These are phyloP conservation scores for Hydrolagus colliei DNA, from an alignment of 2,797 vertebrate genomes.

Conservation along the genomic window DNA sequence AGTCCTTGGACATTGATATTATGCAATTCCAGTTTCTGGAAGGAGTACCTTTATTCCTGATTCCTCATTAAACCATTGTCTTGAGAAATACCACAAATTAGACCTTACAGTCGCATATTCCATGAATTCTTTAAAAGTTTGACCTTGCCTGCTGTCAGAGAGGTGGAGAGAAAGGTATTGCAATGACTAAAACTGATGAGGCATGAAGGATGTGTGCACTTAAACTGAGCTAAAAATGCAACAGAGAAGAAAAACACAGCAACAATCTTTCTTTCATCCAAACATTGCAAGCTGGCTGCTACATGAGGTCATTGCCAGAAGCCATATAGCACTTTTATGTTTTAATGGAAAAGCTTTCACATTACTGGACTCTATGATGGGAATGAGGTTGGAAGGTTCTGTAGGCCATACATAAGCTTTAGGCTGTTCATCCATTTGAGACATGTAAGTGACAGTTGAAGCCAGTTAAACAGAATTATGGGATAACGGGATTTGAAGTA, in stretches of 20 bases:
- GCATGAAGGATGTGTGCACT: conserved; percentile 43
- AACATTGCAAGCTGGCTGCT: conserved; percentile 49
- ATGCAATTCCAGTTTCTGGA: no score
- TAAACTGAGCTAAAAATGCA: conserved; percentile 35
- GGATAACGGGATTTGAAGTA: conserved; percentile 38
- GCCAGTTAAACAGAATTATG: conserved; percentile 55
- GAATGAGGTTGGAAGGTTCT: conserved; percentile 54
- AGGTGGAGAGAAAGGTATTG: conserved; percentile 42
- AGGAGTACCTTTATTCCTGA: no score
- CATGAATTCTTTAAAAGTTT: no score
- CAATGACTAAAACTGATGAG: conserved; percentile 44
- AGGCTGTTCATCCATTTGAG: conserved; percentile 48
- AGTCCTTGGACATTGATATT: no score
- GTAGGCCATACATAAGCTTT: conserved; percentile 46
- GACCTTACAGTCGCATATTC: no score
- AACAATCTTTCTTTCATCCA: conserved; percentile 42
- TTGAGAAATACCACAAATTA: no score
- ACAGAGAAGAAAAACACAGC: conserved; percentile 43
- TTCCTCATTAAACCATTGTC: no score
- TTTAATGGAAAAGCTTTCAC: conserved; percentile 52
- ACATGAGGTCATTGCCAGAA: conserved; percentile 47
- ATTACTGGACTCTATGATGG: conserved; percentile 54
- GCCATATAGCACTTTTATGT: conserved; percentile 52
- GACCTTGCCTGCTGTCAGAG: neutral
- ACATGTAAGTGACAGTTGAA: conserved; percentile 56